Evolutionary conservation across 2,113 vertebrate species (phyloP).

Genomic region (Glareola pratincola): DNA sequence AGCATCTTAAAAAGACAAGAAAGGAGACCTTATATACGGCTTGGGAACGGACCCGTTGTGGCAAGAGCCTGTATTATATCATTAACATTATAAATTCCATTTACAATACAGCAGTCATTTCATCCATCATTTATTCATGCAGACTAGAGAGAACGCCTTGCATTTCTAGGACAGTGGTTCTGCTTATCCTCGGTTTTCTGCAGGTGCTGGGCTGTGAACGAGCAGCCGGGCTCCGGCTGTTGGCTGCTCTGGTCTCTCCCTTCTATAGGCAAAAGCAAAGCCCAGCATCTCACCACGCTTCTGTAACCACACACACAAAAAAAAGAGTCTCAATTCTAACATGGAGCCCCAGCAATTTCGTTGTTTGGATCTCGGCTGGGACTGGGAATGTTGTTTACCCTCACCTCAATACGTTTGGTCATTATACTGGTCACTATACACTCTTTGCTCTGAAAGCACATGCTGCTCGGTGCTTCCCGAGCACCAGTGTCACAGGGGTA

Average conservation of each 20-base stretch:
- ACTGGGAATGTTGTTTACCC: background rate
- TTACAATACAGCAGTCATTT: slow-evolving; percentile 20
- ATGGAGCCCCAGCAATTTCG: rapidly evolving
- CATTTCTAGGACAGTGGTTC: background rate
- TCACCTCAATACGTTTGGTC: rapidly evolving
- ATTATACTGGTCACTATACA: too few species aligned
- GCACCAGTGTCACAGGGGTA: rapidly evolving
- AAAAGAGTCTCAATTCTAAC: too few species aligned
- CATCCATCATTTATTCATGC: slow-evolving; percentile 59
- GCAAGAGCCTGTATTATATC: background rate
- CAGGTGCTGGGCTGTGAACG: background rate
- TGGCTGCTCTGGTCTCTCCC: background rate
- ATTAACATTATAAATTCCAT: slow-evolving; percentile 25
- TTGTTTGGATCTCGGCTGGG: background rate
- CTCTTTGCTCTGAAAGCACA: background rate
- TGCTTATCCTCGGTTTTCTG: background rate
- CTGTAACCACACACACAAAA: background rate
- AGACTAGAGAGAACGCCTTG: background rate
- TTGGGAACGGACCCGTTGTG: background rate
- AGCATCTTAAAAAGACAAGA: slow-evolving; percentile 33
- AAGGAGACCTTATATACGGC: background rate
- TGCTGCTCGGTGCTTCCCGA: rapidly evolving
- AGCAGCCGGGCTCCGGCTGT: background rate
- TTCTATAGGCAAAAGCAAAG: background rate
- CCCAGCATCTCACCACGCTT: background rate